Evolutionary conservation across 2,113 vertebrate genomes (phyloP), one percentile per base, ranked within the genome.

Genomic region (Phrynosoma blainvillii): DNA sequence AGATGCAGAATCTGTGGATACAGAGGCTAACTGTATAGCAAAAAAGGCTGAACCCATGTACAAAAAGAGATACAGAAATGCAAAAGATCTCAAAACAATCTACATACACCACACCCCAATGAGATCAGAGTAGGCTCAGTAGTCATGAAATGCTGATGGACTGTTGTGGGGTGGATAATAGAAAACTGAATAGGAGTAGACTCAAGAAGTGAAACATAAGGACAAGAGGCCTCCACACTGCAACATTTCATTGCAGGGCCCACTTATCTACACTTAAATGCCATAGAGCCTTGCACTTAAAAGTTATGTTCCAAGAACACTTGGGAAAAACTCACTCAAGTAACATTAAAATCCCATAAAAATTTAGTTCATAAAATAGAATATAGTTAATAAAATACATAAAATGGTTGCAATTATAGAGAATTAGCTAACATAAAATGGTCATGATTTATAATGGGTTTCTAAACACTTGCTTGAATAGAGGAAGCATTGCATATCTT

Each of bases 351-450:
- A 30, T 71, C 76, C 32, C 12, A 87, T 59, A 71, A 81, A 40
- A 74, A 73, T n/a, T 81, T 52, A 87, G 66, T 74, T 81, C 85
- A 79, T 87, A 81, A 87, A 80, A 80, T 81, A 81, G 86, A 81
- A 47, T 0, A 36, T 71, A 74, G 70, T 65, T 73, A 79, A 82
- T 65, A 87, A 84, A 84, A 84, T 84, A 2, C 83, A 75, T 59
- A 56, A 73, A 47, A 70, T 13, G 4, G 23, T 62, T 81, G 86
- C 79, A 74, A 82, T 82, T 81, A 81, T 74, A 62, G 68, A 40
- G 21, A 47, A 82, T 74, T 62, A 81, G 36, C 18, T 9, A 12
- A 47, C 54, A 13, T 81, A 32, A 87, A 82, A 74, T 25, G 32
- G 18, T 62, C 23, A 5, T 87, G 56, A 54, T 62, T 65, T 82